These are phyloP conservation scores for Sarcophilus harrisii DNA, from an alignment of 2,797 vertebrate species.

Conservation along the genomic window DNA sequence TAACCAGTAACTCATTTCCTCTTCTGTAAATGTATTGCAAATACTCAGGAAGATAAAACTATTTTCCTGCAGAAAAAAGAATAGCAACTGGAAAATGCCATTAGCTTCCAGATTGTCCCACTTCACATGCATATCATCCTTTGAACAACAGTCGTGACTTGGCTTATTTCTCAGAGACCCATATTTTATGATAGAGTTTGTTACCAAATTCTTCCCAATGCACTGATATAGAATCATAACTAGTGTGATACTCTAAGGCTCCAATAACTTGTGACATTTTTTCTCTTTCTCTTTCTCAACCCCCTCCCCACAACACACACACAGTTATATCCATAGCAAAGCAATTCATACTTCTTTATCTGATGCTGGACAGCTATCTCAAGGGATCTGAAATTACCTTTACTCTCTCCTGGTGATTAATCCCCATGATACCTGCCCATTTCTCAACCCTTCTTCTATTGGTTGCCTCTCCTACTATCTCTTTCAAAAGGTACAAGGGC, in stretches of 20 bases:
- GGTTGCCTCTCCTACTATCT: background rate
- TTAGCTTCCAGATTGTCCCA: slow-evolving; percentile 12
- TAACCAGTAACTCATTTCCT: slow-evolving; percentile 8
- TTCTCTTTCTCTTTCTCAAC: background rate
- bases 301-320: background rate
- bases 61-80: background rate
- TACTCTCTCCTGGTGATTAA: background rate
- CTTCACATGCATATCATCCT: background rate
- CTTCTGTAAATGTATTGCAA: slow-evolving; percentile 11
- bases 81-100: slow-evolving; percentile 8
- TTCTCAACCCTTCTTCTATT: background rate
- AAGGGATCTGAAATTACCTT: background rate
- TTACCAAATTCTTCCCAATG: background rate
- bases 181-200: slow-evolving; percentile 35
- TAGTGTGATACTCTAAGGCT: background rate
- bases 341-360: background rate
- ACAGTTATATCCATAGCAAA: background rate
- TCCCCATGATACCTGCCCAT: background rate
- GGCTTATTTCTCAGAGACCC: slow-evolving; percentile 28
- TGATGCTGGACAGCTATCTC: background rate
- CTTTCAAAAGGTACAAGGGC: background rate
- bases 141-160: slow-evolving; percentile 46
- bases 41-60: slow-evolving; percentile 24
- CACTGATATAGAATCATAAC: background rate
- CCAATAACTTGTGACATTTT: background rate